A percentile compares a stretch with the other conserved stretches of the same genome.
Conservation (phyloP, 2,888 invertebrate species). For the Kryphioiulus occultus region DNA sequence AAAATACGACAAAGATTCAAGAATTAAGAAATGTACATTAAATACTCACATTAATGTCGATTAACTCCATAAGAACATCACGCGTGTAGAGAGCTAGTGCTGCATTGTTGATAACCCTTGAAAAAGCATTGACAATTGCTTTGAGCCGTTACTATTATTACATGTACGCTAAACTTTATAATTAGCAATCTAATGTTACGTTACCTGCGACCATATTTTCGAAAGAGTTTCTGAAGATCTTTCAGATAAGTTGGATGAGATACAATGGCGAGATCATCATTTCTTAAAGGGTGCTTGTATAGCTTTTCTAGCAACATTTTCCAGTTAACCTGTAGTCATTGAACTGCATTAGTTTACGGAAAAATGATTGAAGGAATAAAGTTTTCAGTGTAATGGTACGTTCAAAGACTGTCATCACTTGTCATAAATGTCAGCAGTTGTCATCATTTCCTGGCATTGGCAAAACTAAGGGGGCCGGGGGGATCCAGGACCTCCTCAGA, state of each 20-base stretch:
- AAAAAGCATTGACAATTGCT: constrained; percentile 30
- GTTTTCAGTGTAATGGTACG: no score
- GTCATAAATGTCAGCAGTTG: no score
- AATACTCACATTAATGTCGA: constrained; percentile 63
- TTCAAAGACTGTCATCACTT: no score
- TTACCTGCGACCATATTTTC: constrained; percentile 56
- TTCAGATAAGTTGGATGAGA: constrained; percentile 59
- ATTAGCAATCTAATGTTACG: no score
- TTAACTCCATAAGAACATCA: constrained; percentile 65
- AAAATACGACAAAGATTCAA: no score
- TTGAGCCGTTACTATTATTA: no score
- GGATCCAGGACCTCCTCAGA: no score
- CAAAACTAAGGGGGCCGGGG: no score
- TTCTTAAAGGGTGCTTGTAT: constrained; percentile 55
- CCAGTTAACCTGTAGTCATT: constrained; percentile 47
- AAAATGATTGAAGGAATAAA: no score
- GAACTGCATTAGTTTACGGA: not conserved
- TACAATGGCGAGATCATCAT: constrained; percentile 57
- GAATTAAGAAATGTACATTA: no score
- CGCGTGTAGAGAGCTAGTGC: constrained; percentile 65
- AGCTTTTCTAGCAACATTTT: constrained; percentile 39
- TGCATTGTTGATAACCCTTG: constrained; percentile 66
- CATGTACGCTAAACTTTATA: not conserved
- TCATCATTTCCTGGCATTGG: no score
- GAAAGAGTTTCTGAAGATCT: constrained; percentile 58